Evolutionary conservation across 2,113 vertebrate species (phyloP).

Genomic region (Pipa parva): DNA sequence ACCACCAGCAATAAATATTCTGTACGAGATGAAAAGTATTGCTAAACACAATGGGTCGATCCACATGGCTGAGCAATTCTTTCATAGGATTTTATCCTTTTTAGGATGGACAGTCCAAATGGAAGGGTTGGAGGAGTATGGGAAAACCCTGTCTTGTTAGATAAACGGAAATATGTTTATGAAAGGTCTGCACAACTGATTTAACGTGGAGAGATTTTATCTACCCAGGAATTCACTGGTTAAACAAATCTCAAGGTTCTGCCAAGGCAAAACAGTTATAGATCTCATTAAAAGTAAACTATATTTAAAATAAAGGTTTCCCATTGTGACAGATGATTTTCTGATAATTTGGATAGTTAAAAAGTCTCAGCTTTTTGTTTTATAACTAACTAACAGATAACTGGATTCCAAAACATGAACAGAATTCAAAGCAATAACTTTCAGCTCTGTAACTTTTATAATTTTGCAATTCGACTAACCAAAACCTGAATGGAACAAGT

Average conservation of each 20-base stretch:
- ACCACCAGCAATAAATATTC: neutral
- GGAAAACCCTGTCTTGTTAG: neutral
- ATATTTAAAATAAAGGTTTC: neutral
- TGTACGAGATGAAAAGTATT: neutral
- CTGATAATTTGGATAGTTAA: neutral
- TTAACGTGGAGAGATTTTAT: neutral
- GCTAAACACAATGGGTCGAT: neutral
- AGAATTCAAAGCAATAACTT: too few relatives aligned
- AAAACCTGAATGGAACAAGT: too few relatives aligned
- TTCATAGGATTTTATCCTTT: neutral
- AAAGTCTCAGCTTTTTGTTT: too few relatives aligned
- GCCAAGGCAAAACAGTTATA: neutral
- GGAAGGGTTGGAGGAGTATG: neutral
- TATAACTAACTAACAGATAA: too few relatives aligned
- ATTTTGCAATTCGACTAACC: too few relatives aligned
- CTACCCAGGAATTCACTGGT: neutral
- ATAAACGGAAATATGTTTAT: neutral
- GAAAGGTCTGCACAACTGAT: neutral
- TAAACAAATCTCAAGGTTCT: neutral
- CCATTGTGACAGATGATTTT: neutral
- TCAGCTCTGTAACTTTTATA: too few relatives aligned
- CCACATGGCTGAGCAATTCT: neutral
- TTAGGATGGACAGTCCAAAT: neutral
- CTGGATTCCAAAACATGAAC: too few relatives aligned
- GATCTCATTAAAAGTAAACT: neutral